A percentile compares a stretch with the other conserved stretches of the same genome.
These are phyloP conservation scores for Sympetrum striolatum DNA, from an alignment of 2,888 invertebrate species.

Conservation along the genomic window DNA sequence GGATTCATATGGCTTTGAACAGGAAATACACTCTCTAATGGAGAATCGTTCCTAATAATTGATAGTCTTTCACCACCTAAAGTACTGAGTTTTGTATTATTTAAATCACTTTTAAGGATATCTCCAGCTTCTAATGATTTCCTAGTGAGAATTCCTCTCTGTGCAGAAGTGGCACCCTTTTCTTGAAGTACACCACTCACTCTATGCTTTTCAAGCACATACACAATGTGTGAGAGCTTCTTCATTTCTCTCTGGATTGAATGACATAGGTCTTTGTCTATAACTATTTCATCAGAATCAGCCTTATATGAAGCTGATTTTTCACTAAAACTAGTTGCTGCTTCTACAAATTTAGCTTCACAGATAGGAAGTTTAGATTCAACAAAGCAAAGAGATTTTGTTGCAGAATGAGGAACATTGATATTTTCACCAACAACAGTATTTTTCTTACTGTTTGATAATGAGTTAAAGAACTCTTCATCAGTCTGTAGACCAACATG, in stretches of 20 bases:
- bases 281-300: background rate
- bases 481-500: constrained; percentile 10
- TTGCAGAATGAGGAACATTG: background rate
- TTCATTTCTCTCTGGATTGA: constrained; percentile 9
- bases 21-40: background rate
- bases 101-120: background rate
- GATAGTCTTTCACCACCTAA: too few relatives aligned
- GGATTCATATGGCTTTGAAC: background rate
- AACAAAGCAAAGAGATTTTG: background rate
- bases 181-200: constrained; percentile 14
- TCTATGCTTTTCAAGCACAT: constrained; percentile 5
- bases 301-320: background rate
- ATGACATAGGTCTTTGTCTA: background rate
- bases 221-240: background rate
- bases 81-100: constrained; percentile 10
- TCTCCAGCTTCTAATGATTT: background rate
- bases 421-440: background rate
- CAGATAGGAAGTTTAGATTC: background rate
- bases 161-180: background rate
- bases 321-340: background rate
- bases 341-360: background rate
- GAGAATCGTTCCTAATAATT: too few relatives aligned
- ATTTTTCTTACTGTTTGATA: background rate
- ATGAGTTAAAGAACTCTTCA: background rate
- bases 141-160: background rate